Evolutionary conservation across 2,888 invertebrate genomes (phyloP), one percentile per base, ranked within the genome.

Genomic region (Thalpophila matura): DNA sequence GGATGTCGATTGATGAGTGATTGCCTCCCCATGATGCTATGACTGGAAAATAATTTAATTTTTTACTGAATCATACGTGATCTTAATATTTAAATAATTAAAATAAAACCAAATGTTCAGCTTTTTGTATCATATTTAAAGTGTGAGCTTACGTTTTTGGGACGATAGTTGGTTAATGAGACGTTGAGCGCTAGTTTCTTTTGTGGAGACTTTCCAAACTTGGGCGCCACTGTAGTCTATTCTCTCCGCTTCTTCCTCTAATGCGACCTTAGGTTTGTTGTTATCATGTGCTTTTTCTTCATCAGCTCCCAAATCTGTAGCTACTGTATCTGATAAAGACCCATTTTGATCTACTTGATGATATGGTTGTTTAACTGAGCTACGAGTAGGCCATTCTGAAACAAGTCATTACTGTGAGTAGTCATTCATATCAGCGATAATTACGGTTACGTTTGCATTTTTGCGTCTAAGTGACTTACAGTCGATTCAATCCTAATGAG

Each of bases 141-240:
- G 20, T 1, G 6, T 14, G 6, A 27, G n/a, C 92, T 89, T 87
- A 95, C 94, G 80, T 72, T 94, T 92, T 80, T 91, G 88, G 2
- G 93, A 86, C 31, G 89, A 81, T 31, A 95, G 65, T 80, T 91
- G 85, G 24, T 81, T 83, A 38, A 95, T 82, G 24, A 91, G 79
- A 4, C 77, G 79, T 24, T 88, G 83, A 89, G 91, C 83, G 86
- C 95, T 84, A 92, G 94, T 73, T 95, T 96, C 83, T 90, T 95
- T 82, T 2, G 90, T 91, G 1, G 70, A 89, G 38, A 97, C 96
- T 83, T 97, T 96, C 97, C 97, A 97, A 14, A 98, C 89, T 90
- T 98, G 98, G 16, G 97, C 96, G 2, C 98, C 98, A 47, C 96
- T 95, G 86, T 98, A 98, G 50, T 96, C 96, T 40, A 97, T 95